Evolutionary conservation across 2,888 invertebrate genomes (phyloP).

Genomic region (Subacronicta megacephala): DNA sequence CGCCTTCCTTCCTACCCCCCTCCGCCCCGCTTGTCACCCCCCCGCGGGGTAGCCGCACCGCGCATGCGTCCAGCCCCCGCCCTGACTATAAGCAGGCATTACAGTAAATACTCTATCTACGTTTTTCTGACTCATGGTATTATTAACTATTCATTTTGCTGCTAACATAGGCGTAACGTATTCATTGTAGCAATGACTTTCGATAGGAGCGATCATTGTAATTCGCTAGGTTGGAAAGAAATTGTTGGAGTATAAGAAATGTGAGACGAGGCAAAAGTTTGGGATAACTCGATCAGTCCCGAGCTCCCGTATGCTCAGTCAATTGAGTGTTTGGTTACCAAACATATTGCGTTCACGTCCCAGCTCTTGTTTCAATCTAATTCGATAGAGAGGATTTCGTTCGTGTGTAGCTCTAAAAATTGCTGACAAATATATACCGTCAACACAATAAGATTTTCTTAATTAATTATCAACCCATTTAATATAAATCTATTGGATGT

Average conservation of each 20-base stretch:
- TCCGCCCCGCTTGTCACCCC: conserved; percentile 26
- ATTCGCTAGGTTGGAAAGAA: conserved; percentile 8
- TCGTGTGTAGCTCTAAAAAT: not conserved
- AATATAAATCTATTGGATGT: too few relatives aligned
- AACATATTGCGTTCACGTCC: conserved; percentile 42
- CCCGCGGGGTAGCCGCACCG: conserved; percentile 13
- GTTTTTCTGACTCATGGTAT: conserved; percentile 54
- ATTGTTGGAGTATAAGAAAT: conserved; percentile 11
- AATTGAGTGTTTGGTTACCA: conserved; percentile 28
- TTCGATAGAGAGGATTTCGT: conserved; percentile 33
- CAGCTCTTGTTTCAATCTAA: conserved; percentile 34
- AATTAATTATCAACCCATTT: too few relatives aligned
- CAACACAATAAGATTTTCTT: not conserved
- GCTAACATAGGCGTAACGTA: conserved; percentile 24
- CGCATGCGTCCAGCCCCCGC: conserved; percentile 52
- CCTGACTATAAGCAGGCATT: conserved; percentile 45
- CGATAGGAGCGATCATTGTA: conserved; percentile 2
- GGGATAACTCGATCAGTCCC: conserved; percentile 45
- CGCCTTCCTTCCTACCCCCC: conserved; percentile 65
- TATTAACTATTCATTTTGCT: conserved; percentile 57
- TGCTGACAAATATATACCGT: not conserved
- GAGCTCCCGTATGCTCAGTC: conserved; percentile 23
- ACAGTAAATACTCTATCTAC: conserved; percentile 50
- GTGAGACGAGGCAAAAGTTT: conserved; percentile 29
- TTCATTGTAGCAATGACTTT: conserved; percentile 15